Conservation (phyloP, 2,113 vertebrate species). For the Barnardius zonarius region DNA sequence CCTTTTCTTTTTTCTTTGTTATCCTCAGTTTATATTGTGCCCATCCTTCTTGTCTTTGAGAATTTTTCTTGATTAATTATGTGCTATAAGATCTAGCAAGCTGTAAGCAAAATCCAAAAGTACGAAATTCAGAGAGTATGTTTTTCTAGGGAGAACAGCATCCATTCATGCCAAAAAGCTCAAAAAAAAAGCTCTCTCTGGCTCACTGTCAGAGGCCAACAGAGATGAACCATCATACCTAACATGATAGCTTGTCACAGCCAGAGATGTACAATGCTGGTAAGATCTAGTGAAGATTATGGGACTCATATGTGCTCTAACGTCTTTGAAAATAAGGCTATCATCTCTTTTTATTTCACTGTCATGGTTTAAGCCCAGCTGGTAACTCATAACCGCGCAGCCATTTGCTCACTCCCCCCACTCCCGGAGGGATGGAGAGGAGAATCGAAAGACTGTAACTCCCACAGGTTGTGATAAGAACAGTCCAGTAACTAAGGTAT, state of each 20-base stretch:
- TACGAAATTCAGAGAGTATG: not conserved
- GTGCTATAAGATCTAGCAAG: not conserved
- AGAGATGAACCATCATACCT: not conserved
- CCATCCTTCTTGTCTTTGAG: not conserved
- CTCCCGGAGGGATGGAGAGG: too few species aligned
- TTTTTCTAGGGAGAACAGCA: not conserved
- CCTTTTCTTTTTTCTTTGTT: not conserved
- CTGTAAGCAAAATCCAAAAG: not conserved
- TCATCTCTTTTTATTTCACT: not conserved
- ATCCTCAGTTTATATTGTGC: not conserved
- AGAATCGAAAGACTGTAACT: too few species aligned
- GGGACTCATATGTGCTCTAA: fast-evolving
- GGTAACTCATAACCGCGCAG: too few species aligned
- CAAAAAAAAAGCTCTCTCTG: not conserved
- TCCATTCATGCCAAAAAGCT: not conserved
- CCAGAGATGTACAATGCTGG: not conserved
- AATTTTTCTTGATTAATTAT: not conserved
- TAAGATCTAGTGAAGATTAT: not conserved
- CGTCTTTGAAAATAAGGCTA: not conserved
- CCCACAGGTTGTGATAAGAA: too few species aligned
- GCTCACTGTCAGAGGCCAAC: not conserved
- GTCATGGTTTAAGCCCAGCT: too few species aligned
- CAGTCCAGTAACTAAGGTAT: too few species aligned
- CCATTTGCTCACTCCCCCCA: too few species aligned
- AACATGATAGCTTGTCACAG: not conserved